Base-by-base conservation (phyloP, 2,113 vertebrate genomes). In the Rhodinocichla rosea region DNA sequence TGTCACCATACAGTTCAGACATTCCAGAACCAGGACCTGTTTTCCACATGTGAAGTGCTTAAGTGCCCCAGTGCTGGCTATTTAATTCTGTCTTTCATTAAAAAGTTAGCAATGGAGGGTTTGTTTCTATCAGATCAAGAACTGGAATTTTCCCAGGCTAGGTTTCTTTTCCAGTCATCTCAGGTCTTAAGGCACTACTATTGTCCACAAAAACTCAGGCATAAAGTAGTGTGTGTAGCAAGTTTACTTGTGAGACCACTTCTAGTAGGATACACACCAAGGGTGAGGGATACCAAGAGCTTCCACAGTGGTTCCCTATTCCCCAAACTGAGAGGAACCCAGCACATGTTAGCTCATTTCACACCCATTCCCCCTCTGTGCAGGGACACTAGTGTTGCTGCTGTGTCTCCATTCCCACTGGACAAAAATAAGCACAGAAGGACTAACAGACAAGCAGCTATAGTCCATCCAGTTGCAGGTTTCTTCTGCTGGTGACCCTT, bases 281-380 rank as follows among this genome's bases (percentile, higher is more conserved):
- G 9, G 2, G 3, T 7, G 12, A 37, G 13, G 15, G 44, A 49
- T n/a, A 33, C 3, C 1, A 5, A 47, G 49, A 20, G n/a, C 26
- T 82, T 37, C 21, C 40, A 28, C 12, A 20, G 9, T 24, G 15
- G 24, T 45, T n/a, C 52, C 39, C 11, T 20, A 22, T 4, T 16
- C 35, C 16, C 33, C 6, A 42, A 2, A 2, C 26, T 17, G 23
- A 22, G n/a, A 90, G 4, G 15, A 53, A n/a, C 15, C 22, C 55
- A 73, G 1, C 1, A 81, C 2, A 6, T 0, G 1, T 23, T 12
- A 32, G 21, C 18, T 57, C 3, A 9, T 60, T 15, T 50, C 19
- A 8, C 65, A 47, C 6, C 10, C 28, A 6, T 13, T 4, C 50
- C 59, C n/a, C 59, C n/a, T 60, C 68, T 15, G 42, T 8, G 7